Base-by-base conservation (phyloP, 2,888 invertebrate genomes). In the Dexiosoma caninum region DNA sequence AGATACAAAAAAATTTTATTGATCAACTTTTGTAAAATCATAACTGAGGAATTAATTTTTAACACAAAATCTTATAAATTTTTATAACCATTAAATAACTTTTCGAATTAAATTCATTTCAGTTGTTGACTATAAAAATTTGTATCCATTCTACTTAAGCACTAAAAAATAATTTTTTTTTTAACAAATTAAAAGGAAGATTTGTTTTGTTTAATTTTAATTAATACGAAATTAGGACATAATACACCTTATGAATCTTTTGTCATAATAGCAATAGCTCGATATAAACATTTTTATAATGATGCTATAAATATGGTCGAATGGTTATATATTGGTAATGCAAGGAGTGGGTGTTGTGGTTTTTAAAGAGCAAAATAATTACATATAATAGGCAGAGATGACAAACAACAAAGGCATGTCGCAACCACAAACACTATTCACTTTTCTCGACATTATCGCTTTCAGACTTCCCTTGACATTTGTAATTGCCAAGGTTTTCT, bases 381-480 rank as follows among this genome's bases (percentile, higher is more conserved):
- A 35, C 6, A 53, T 57, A 49, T 44, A 71, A 72, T 35, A 71
- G 72, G 78, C 74, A 64, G 57, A 78, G 53, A 78, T 75, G 72
- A 78, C 78, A 81, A 75, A 81, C 74, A 70, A 66, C 81, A 46
- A 75, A 81, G 75, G 78, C 62, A 69, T 81, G 78, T 78, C 78
- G 70, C 60, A 78, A 71, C 78, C 78, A 81, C 78, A 81, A 81
- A 81, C 81, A 78, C 70, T 81, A 78, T 81, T 81, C 78, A 74
- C 46, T 84, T 62, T 69, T 83, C 40, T 81, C 14, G 10, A 10
- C 4, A 7, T 53, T 37, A 46, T 49, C 64, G 19, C 10, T 69
- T 71, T 83, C 74, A 66, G 53, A 12, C 59, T 77, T 77, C 76
- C 77, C 81, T 77, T 72, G 67, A 32, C 16, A 32, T 53, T 74